Base-by-base conservation (phyloP, 37 sponge, comb jelly and placozoan genomes). In the Geodia barretti region DNA sequence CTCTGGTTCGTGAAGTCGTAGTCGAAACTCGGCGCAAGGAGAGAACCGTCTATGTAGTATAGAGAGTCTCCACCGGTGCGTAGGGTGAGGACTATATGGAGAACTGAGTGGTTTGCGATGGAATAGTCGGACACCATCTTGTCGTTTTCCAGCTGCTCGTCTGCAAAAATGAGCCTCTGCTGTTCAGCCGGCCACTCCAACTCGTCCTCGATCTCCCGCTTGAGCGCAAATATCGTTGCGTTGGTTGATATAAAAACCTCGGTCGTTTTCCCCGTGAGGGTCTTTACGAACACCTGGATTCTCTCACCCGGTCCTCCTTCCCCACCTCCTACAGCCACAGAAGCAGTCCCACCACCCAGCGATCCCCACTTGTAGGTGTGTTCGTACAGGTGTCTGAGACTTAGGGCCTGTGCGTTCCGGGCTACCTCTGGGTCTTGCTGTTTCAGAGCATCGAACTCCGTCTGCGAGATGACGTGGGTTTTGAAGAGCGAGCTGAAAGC, bases 11-110 rank as follows among this genome's bases (percentile, higher is more conserved):
- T 78, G 73, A 85, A 85, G 64, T 85, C 64, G 54, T 78, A 85
- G 72, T 85, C 73, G 29, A 39, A 85, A 17, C 64, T 17, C 35
- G 79, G 79, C 4, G 61, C 86, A 2, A 85, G 86, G 9, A 42
- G 38, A 4, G 33, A 33, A 2, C 8, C 2, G 47, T 77, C 79
- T 20, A 85, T 23, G 8, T 85, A 62, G 34, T 24, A 85, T 17
- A 24, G 60, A 8, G 81, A 59, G 21, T 35, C 72, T 30, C 84
- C 84, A 24, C 83, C 83, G 14, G 70, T 70, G 31, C 43, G 74
- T n/a, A 84, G 17, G 20, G 33, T 58, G 29, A 84, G 28, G 5
- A 82, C 64, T 42, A 84, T 54, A 34, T 59, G 65, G 4, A 84
- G 20, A 1, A 69, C 75, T 9, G 65, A 28, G 2, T 47, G 47